A percentile compares a stretch with the other conserved stretches of the same genome.
Evolutionary conservation across 2,888 invertebrate genomes (phyloP).

Genomic region (Andricus quercusramuli): DNA sequence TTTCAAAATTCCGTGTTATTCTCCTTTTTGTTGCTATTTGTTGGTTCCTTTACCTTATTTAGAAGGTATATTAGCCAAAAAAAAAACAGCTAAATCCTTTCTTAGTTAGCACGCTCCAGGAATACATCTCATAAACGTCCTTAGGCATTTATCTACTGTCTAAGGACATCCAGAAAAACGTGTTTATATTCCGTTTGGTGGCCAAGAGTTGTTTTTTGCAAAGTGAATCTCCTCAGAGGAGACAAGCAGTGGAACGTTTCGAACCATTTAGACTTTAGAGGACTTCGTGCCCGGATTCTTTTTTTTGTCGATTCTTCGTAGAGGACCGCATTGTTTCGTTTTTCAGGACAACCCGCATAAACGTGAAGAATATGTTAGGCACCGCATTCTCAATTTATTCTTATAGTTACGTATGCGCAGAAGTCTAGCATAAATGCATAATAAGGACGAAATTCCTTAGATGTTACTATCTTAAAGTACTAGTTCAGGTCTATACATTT

Average conservation of each 20-base stretch:
- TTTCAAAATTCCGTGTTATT: not conserved
- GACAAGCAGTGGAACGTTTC: not conserved
- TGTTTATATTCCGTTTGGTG: constrained; percentile 5
- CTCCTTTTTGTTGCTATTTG: not conserved
- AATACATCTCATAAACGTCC: not conserved
- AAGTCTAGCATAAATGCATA: constrained; percentile 7
- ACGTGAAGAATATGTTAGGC: constrained; percentile 6
- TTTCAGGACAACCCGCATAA: constrained; percentile 31
- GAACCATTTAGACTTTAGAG: constrained; percentile 31
- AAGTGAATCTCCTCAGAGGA: constrained; percentile 15
- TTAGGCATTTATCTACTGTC: constrained; percentile 15
- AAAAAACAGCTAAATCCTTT: not conserved
- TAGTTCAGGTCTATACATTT: not conserved
- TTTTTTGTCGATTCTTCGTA: constrained; percentile 17
- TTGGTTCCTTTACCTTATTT: not conserved
- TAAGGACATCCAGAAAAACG: constrained; percentile 13
- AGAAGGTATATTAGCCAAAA: not conserved
- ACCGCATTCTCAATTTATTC: constrained; percentile 11
- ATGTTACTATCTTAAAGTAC: not conserved
- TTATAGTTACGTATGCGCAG: not conserved
- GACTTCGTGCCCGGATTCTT: constrained; percentile 9
- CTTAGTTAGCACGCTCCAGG: constrained; percentile 2
- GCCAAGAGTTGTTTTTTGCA: not conserved
- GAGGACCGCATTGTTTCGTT: constrained; percentile 36
- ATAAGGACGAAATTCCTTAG: not conserved